These are phyloP conservation scores for Aporophyla lueneburgensis DNA, from an alignment of 2,888 invertebrate genomes.

Conservation along the genomic window DNA sequence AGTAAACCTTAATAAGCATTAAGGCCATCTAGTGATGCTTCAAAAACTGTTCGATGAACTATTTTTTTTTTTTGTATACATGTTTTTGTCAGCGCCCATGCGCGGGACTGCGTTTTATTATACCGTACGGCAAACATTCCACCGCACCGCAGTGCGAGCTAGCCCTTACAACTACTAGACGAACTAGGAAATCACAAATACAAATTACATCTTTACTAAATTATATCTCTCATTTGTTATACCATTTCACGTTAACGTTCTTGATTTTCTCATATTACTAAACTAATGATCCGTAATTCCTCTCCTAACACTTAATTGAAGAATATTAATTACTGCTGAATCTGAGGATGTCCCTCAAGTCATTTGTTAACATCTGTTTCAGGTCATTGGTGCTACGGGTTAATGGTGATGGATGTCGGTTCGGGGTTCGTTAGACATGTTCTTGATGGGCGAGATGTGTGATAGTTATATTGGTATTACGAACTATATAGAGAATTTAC, in stretches of 20 bases:
- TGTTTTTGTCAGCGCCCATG: too few relatives aligned
- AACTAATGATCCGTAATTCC: slow-evolving; percentile 26
- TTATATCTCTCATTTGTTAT: slow-evolving; percentile 7
- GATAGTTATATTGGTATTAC: too few relatives aligned
- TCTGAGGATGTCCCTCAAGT: slow-evolving; percentile 16
- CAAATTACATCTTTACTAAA: background rate
- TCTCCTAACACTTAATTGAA: slow-evolving; percentile 12
- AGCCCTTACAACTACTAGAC: background rate
- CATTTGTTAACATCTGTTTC: slow-evolving; percentile 44
- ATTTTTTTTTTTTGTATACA: too few relatives aligned
- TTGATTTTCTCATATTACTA: slow-evolving; percentile 11
- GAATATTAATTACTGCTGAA: slow-evolving; percentile 42
- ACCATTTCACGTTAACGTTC: slow-evolving; percentile 1
- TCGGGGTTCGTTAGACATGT: background rate
- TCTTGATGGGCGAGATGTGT: background rate
- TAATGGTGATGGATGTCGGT: slow-evolving; percentile 20
- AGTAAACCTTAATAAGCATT: too few relatives aligned
- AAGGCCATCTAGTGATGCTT: too few relatives aligned
- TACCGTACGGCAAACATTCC: too few relatives aligned
- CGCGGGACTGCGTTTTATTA: too few relatives aligned
- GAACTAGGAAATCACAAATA: background rate
- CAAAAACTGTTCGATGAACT: too few relatives aligned
- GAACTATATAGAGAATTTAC: too few relatives aligned
- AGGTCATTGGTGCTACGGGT: slow-evolving; percentile 30
- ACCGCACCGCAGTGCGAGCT: too few relatives aligned